Percentiles rank a stretch among this genome's conserved stretches.
These are phyloP conservation scores for Himalopsyche phryganea DNA, from an alignment of 1,140 invertebrate genomes.

Conservation along the genomic window DNA sequence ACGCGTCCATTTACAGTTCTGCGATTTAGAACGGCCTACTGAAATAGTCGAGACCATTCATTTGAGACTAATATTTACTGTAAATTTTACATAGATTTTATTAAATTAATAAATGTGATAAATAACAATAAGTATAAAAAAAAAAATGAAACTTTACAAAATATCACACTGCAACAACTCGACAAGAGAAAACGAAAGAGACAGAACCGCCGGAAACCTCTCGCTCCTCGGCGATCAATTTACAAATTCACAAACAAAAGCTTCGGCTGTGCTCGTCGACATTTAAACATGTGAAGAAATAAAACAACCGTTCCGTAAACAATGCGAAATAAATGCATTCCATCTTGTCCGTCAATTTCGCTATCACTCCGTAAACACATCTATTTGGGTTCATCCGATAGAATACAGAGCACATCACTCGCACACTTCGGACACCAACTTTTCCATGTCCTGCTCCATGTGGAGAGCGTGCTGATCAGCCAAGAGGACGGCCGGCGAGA, in stretches of 20 bases:
- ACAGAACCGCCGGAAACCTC: not conserved
- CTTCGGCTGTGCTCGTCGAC: too few species aligned
- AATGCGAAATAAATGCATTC: too few species aligned
- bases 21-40: too few species aligned
- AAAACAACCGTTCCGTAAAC: too few species aligned
- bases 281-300: too few species aligned
- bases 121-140: slow-evolving; percentile 21
- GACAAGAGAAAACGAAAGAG: not conserved
- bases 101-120: slow-evolving; percentile 9
- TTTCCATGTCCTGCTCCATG: slow-evolving; percentile 69
- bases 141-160: slow-evolving; percentile 15
- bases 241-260: too few species aligned
- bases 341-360: too few species aligned
- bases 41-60: too few species aligned
- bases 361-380: too few species aligned
- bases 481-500: slow-evolving; percentile 43
- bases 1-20: too few species aligned
- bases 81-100: too few species aligned
- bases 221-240: not conserved
- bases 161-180: slow-evolving; percentile 14
- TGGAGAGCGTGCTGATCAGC: slow-evolving; percentile 50
- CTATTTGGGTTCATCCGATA: not conserved
- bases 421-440: slow-evolving; percentile 70
- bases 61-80: too few species aligned
- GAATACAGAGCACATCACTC: slow-evolving; percentile 42